A percentile compares a stretch with the other conserved stretches of the same genome.
Evolutionary conservation across 2,888 invertebrate genomes (phyloP).

Genomic region (Cactoblastis cactorum): DNA sequence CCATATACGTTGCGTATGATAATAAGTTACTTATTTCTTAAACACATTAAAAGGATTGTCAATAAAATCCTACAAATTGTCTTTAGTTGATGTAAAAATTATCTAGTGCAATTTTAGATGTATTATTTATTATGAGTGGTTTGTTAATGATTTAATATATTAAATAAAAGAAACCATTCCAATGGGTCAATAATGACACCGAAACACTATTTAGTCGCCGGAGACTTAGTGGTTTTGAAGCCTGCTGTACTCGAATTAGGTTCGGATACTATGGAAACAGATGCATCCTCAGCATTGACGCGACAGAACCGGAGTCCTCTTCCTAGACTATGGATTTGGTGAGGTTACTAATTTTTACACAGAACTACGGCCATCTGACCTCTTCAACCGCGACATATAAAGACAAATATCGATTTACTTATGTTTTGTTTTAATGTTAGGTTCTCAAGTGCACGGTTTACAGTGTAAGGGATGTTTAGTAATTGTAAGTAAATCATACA

Average conservation of each 20-base stretch:
- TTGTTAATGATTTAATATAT: constrained; percentile 39
- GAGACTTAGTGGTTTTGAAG: not conserved
- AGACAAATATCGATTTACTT: not conserved
- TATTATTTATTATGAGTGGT: constrained; percentile 56
- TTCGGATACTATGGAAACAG: too few relatives aligned
- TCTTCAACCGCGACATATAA: not conserved
- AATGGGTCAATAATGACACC: constrained; percentile 28
- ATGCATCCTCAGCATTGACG: too few relatives aligned
- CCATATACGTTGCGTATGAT: too few relatives aligned
- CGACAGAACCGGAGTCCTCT: too few relatives aligned
- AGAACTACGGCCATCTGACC: too few relatives aligned
- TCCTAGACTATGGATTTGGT: not conserved
- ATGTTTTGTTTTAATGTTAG: constrained; percentile 1
- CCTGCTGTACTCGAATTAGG: too few relatives aligned
- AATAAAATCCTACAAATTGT: constrained; percentile 8
- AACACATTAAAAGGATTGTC: too few relatives aligned
- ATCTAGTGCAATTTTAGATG: constrained; percentile 67
- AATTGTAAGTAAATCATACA: not conserved
- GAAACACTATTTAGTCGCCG: not conserved
- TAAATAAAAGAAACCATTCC: constrained; percentile 57
- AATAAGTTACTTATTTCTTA: too few relatives aligned
- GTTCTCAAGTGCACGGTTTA: not conserved
- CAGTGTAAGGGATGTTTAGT: constrained; percentile 4
- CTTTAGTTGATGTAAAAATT: constrained; percentile 37
- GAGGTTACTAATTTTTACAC: too few relatives aligned